Conservation (phyloP, 1,140 invertebrate species). For the Bombus pyrosoma region DNA sequence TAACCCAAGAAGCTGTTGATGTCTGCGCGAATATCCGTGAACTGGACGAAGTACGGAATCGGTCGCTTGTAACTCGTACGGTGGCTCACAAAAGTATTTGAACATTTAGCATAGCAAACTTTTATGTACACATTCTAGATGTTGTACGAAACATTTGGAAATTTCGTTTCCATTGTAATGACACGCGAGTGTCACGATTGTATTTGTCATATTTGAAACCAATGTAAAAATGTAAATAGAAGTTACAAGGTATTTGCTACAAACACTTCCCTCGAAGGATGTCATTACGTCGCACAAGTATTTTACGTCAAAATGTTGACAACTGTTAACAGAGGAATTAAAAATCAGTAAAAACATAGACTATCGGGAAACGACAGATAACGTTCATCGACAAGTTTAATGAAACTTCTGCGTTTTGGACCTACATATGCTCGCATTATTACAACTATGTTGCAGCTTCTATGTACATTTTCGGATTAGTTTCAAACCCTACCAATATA, state of each 20-base stretch:
- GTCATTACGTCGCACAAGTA: no score
- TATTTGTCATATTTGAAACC: background rate
- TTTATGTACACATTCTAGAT: no score
- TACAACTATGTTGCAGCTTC: background rate
- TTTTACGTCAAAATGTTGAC: no score
- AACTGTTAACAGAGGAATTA: no score
- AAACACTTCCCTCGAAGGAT: background rate
- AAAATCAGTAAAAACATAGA: no score
- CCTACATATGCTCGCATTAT: background rate
- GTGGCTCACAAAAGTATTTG: background rate
- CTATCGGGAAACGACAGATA: no score
- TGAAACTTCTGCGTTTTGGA: no score
- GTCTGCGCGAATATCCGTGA: background rate
- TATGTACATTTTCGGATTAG: background rate
- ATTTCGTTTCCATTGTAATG: background rate
- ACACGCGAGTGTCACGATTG: background rate
- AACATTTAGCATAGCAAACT: no score
- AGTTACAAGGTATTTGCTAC: background rate
- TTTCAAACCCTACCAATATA: background rate
- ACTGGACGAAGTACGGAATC: background rate
- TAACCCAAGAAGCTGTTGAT: conserved; percentile 19
- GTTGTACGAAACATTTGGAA: background rate
- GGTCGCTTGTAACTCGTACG: conserved; percentile 8
- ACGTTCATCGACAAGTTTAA: no score
- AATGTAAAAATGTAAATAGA: background rate